phyloP scores from a whole-genome alignment of 2,797 vertebrate genomes.

The Pseudomugil gertrudae region DNA sequence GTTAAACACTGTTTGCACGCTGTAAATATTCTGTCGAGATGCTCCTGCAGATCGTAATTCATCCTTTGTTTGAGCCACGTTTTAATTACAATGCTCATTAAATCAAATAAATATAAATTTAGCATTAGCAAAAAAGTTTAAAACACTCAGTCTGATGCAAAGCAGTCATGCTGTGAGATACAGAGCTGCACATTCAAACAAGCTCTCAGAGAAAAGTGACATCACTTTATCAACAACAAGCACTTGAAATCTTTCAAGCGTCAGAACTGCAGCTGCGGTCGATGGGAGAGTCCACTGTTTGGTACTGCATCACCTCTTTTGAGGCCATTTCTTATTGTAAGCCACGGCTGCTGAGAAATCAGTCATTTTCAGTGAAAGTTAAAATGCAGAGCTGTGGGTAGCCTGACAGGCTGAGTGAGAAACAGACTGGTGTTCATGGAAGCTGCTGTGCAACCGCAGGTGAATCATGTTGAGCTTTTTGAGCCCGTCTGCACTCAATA shows the following conservation, averaged over 20 bases:
- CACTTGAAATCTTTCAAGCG: constrained; percentile 35
- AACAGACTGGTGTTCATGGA: constrained; percentile 31
- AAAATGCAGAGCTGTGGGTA: constrained; percentile 27
- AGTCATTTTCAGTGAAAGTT: constrained; percentile 46
- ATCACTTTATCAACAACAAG: constrained; percentile 10
- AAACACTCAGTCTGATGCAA: neutral
- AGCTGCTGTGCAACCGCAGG: constrained; percentile 39
- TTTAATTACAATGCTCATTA: neutral
- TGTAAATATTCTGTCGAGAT: constrained; percentile 50
- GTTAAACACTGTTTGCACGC: constrained; percentile 27
- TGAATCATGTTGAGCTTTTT: constrained; percentile 38
- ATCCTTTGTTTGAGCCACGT: neutral
- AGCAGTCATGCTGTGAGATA: neutral
- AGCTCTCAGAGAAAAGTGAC: neutral
- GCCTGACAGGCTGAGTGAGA: constrained; percentile 29
- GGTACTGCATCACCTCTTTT: constrained; percentile 22
- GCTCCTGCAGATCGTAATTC: constrained; percentile 54
- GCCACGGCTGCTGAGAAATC: constrained; percentile 37
- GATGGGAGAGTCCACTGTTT: constrained; percentile 5
- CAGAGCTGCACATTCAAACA: neutral
- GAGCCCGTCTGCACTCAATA: constrained; percentile 14
- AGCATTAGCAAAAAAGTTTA: constrained; percentile 3
- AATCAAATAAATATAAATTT: neutral
- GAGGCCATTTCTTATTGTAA: constrained; percentile 39
- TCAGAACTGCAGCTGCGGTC: constrained; percentile 7